Base-by-base conservation (phyloP, 2,888 invertebrate species). In the Athalia cordata region DNA sequence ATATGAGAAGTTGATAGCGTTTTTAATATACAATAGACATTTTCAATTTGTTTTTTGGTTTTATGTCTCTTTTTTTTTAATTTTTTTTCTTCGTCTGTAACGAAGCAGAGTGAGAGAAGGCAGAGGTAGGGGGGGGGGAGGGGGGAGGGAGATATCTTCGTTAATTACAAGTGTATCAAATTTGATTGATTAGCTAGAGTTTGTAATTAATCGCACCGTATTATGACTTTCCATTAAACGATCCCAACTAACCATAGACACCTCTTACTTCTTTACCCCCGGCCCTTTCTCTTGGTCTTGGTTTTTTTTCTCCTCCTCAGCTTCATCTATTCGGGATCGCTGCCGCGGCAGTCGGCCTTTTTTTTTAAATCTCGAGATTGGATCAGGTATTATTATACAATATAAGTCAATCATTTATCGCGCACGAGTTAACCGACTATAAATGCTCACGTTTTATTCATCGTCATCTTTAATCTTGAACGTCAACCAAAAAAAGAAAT, bases 201-300 rank as follows among this genome's bases (percentile, higher is more conserved):
- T 29, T 62, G 65, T 78, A 72, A 78, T 78, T 78, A 78, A 78
- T 78, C 78, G 78, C 65, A 47, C 49, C 49, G 50, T 72, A 74
- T 78, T 78, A 78, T 72, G 72, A 78, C 78, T 78, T 78, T 64
- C 78, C 72, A 78, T 72, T 78, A 78, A 78, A 74, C 77, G 57
- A 57, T 59, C 43, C 70, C 70, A 29, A 15, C 57, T 45, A 45
- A 59, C 57, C 57, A 55, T 8, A 72, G 70, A 72, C 70, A 72
- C 70, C 70, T 72, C 45, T 29, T 29, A 29, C 29, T 29, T 29
- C 29, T 29, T 29, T 29, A 29, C 29, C 29, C 29, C 29, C 29
- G n/a, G 57, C 59, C 45, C 29, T n/a, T 55, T 49, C 77, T 52
- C 59, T 13, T 29, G 29, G 29, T 29, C 29, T 29, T 29, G 0